Evolutionary conservation across 1,140 invertebrate genomes (phyloP).

Genomic region (Pseudoatta argentina): DNA sequence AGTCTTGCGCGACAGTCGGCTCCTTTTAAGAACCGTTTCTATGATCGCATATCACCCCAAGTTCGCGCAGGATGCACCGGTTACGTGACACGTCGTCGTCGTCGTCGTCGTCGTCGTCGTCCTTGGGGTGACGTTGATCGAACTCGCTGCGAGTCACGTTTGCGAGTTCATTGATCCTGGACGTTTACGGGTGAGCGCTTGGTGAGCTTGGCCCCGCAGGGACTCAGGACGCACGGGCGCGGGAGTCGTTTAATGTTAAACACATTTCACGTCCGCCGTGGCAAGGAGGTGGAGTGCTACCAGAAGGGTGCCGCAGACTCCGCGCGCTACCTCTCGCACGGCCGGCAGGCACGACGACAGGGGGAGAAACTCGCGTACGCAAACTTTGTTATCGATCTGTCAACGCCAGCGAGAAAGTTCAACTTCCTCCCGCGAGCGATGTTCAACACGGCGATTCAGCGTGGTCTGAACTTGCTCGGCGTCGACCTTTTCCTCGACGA

Average conservation of each 20-base stretch:
- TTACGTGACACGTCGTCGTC: background rate
- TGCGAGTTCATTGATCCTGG: conserved; percentile 50
- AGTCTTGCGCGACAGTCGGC: conserved; percentile 26
- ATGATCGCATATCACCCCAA: conserved; percentile 39
- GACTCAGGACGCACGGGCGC: conserved; percentile 31
- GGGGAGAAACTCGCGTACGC: conserved; percentile 68
- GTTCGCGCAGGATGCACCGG: background rate
- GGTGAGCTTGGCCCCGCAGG: background rate
- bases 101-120: conserved; percentile 25
- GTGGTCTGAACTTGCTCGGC: conserved; percentile 10
- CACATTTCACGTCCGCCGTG: conserved; percentile 52
- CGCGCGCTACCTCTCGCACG: conserved; percentile 25
- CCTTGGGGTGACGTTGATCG: conserved; percentile 1
- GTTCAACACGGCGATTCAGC: conserved; percentile 60
- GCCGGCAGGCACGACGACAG: conserved; percentile 61
- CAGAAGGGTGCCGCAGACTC: conserved; percentile 47
- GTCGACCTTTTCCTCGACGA: background rate
- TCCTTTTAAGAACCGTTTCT: conserved; percentile 7
- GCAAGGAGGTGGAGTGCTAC: conserved; percentile 15
- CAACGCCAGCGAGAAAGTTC: conserved; percentile 79
- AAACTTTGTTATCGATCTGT: conserved; percentile 82
- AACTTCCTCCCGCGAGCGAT: conserved; percentile 72
- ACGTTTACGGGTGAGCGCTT: conserved; percentile 33
- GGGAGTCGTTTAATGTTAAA: conserved; percentile 20
- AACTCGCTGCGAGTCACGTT: conserved; percentile 38